Base-by-base conservation (phyloP, 1,140 invertebrate species). In the Trachymyrmex cornetzi region DNA sequence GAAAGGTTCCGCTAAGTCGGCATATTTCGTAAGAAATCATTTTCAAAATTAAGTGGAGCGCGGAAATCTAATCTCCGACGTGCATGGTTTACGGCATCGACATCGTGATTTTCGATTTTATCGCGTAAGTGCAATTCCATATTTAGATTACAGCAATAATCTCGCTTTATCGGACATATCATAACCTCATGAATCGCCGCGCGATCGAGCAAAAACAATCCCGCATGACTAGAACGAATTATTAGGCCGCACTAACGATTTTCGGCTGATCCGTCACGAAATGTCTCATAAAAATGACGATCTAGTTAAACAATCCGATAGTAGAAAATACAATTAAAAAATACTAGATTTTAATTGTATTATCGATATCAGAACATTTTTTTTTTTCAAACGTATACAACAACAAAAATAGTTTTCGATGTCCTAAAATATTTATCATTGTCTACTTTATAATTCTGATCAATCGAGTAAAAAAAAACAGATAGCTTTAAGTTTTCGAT, bases 1-100 rank as follows among this genome's bases (percentile, higher is more conserved):
- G 55, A 55, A 59, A 84, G 53, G 11, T 27, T 27, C 24, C 14
- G 38, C 27, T 44, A 19, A 24, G 57, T 66, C 55, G 48, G 55
- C 57, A 64, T 77, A 82, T 89, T 82, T 89, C 71, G 50, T 48
- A 16, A 53, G 9, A 71, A 74, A 87, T 89, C 57, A 77, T 81
- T 79, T 85, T 77, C 61, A 57, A 72, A 77, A 85, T 85, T 89
- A 57, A 59, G 30, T 50, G 16, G 27, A 66, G 19, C 34, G 19
- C 14, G 48, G n/a, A 34, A 57, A 67, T 80, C 27, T 66, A 38
- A 48, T 79, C 77, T 63, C 27, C 14, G 14, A 53, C 9, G 14
- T 80, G 48, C 38, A 16, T 61, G 14, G 27, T 77, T 64, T 24
- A 5, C 19, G 19, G 34, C 30, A 34, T 67, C 48, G 14, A 66